Evolutionary conservation across 2,797 vertebrate species (phyloP).

Genomic region (Acropternis orthonyx): DNA sequence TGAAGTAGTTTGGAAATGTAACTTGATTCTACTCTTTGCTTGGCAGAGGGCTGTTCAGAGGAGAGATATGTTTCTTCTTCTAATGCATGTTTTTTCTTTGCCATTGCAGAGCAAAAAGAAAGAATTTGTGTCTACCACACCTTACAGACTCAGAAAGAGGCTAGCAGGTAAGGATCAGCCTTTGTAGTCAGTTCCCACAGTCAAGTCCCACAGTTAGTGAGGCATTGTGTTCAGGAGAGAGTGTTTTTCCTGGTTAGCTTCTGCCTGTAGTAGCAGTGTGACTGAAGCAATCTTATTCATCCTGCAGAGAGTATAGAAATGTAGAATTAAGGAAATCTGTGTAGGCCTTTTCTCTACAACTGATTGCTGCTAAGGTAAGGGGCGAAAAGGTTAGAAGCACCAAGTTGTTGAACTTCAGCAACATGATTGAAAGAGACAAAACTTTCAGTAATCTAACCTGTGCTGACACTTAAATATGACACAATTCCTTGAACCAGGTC

Average conservation of each 20-base stretch:
- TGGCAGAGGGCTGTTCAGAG: neutral
- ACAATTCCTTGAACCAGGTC: neutral
- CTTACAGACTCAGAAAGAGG: constrained; percentile 88
- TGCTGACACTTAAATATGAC: neutral
- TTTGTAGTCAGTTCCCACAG: neutral
- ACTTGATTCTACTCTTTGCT: neutral
- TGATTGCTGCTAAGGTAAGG: neutral
- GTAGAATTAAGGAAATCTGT: neutral
- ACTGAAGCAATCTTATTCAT: neutral
- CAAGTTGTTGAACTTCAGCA: neutral
- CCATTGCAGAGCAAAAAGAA: constrained; percentile 81
- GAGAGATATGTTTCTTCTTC: neutral
- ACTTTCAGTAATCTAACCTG: neutral
- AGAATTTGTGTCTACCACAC: constrained; percentile 86
- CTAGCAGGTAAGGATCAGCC: constrained; percentile 81
- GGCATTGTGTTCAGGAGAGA: neutral
- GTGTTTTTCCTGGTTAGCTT: neutral
- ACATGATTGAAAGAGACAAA: neutral
- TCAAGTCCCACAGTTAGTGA: neutral
- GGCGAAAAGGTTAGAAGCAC: neutral
- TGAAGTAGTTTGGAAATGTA: neutral
- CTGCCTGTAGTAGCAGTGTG: neutral
- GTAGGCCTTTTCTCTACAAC: neutral
- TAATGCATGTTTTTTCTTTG: neutral
- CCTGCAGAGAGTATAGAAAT: neutral